Conservation (phyloP, 2,888 invertebrate species). For the Rhagium mordax region DNA sequence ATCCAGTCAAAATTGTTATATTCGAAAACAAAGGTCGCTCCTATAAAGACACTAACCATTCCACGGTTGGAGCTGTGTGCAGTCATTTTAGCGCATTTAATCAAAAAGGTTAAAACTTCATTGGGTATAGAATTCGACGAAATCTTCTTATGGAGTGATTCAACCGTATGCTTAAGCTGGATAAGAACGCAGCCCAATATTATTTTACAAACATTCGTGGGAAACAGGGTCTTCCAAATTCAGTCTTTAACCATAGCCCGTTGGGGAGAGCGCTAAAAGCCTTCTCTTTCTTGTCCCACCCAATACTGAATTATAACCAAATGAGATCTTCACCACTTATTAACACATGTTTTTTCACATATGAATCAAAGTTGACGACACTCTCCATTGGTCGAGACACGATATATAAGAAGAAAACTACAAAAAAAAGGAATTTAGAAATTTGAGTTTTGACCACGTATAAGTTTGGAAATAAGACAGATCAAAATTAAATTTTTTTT, state of each 20-base stretch:
- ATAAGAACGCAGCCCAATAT: background rate
- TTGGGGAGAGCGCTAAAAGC: no score
- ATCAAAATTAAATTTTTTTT: no score
- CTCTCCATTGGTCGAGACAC: no score
- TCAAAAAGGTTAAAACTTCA: background rate
- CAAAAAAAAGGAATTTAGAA: no score
- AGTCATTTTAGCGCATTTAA: background rate
- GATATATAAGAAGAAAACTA: no score
- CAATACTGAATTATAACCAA: no score
- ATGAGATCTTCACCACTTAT: no score
- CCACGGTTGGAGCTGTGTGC: background rate
- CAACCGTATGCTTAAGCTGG: background rate
- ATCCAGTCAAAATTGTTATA: background rate
- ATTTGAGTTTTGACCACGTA: no score
- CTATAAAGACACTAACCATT: conserved; percentile 1
- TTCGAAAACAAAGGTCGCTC: background rate
- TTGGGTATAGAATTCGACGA: background rate
- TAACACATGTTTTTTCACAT: no score
- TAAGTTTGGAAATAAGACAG: no score
- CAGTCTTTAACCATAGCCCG: background rate
- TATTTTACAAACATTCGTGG: background rate
- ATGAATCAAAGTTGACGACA: no score
- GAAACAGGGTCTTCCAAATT: background rate
- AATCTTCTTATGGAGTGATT: background rate
- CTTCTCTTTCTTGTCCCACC: no score